Evolutionary conservation across 2,888 invertebrate genomes (phyloP).

Genomic region (Caenorhabditis drosophilae): DNA sequence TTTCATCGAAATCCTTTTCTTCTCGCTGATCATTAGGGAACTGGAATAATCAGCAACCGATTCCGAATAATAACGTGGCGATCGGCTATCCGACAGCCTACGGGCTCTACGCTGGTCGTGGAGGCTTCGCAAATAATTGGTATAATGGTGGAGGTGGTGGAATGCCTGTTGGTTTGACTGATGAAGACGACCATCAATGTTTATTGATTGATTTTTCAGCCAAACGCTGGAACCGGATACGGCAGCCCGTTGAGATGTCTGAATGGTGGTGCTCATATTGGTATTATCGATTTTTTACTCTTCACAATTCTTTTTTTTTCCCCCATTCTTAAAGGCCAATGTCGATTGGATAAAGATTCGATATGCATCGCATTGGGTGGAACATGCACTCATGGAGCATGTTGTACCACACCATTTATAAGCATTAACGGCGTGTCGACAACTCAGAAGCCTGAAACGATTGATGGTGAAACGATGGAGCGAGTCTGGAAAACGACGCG

Average conservation of each 20-base stretch:
- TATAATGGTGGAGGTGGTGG: constrained; percentile 9
- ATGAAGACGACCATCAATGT: background rate
- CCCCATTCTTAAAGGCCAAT: constrained; percentile 25
- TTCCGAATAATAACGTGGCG: constrained; percentile 53
- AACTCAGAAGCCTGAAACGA: constrained; percentile 3
- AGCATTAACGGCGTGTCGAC: constrained; percentile 9
- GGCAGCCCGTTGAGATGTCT: constrained; percentile 45
- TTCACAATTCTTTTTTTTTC: no score
- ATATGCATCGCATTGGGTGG: constrained; percentile 58
- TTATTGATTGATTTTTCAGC: constrained; percentile 32
- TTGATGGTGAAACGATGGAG: constrained; percentile 29
- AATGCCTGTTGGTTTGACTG: constrained; percentile 7
- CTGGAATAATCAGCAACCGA: background rate
- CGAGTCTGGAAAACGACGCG: constrained; percentile 5
- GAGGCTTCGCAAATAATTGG: constrained; percentile 8
- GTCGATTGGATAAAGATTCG: constrained; percentile 46
- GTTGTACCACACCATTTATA: constrained; percentile 56
- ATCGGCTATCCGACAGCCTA: constrained; percentile 60
- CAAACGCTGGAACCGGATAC: constrained; percentile 40
- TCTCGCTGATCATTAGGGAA: background rate
- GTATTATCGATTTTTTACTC: constrained; percentile 1
- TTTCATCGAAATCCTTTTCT: background rate
- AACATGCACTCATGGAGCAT: constrained; percentile 49
- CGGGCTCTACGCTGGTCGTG: constrained; percentile 40
- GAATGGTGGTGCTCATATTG: constrained; percentile 58